Percentiles rank a stretch among this genome's conserved stretches.
Conservation (phyloP, 2,797 vertebrate species). For the Sebastiscus albofasciatus region DNA sequence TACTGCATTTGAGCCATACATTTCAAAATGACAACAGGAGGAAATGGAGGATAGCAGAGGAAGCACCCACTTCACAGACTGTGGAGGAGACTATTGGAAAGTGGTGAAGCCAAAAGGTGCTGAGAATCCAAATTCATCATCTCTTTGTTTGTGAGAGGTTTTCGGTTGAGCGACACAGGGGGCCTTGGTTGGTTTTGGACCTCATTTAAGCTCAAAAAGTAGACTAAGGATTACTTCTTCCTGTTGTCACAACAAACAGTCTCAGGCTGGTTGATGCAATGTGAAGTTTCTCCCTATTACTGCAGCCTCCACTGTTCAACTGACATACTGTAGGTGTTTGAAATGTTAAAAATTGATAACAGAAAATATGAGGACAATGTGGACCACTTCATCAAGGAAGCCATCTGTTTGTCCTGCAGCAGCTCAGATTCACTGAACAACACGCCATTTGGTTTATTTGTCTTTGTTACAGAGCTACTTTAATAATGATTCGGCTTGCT, state of each 20-base stretch:
- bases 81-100: constrained; percentile 11
- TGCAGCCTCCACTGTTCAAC: not conserved
- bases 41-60: constrained; percentile 22
- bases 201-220: constrained; percentile 17
- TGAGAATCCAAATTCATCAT: constrained; percentile 43
- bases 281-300: not conserved
- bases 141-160: constrained; percentile 17
- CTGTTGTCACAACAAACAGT: not conserved
- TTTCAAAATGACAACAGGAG: constrained; percentile 32
- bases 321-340: not conserved
- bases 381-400: constrained; percentile 9
- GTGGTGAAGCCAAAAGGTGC: constrained; percentile 10
- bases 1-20: constrained; percentile 29
- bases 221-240: not conserved
- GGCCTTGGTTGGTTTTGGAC: constrained; percentile 6
- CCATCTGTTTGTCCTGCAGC: constrained; percentile 53
- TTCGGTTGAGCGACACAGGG: not conserved
- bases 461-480: constrained; percentile 39
- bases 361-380: constrained; percentile 2
- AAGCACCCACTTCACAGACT: not conserved
- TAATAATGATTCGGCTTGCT: constrained; percentile 33
- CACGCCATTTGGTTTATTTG: constrained; percentile 29
- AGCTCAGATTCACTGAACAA: constrained; percentile 22
- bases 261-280: not conserved
- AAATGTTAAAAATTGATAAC: constrained; percentile 4